Conservation (phyloP, 2,888 invertebrate species). For the Chalcis sispes region DNA sequence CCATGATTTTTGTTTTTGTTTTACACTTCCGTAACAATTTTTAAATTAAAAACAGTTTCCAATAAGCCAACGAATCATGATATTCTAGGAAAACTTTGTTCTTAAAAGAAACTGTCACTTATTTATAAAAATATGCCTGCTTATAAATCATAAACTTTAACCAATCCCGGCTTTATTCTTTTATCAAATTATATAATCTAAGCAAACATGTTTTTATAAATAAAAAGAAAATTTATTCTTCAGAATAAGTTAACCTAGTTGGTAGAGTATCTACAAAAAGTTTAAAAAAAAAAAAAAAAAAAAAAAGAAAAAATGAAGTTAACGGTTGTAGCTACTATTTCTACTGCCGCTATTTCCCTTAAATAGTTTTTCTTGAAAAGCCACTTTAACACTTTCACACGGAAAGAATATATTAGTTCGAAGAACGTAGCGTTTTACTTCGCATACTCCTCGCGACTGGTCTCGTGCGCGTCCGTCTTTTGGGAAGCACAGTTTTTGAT, state of each 20-base stretch:
- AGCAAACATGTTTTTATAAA: not conserved
- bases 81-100: not conserved
- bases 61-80: too few relatives aligned
- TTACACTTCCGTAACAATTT: too few relatives aligned
- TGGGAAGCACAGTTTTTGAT: not conserved
- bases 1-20: too few relatives aligned
- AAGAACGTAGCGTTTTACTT: not conserved
- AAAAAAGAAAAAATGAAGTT: not conserved
- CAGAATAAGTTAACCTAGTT: too few relatives aligned
- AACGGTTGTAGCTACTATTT: not conserved
- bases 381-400: slow-evolving; percentile 17
- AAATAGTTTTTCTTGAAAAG: not conserved
- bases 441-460: not conserved
- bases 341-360: not conserved
- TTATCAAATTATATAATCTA: not conserved
- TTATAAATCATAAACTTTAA: not conserved
- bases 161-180: too few relatives aligned
- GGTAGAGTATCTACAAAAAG: too few relatives aligned
- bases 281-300: too few relatives aligned
- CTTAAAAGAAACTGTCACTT: not conserved
- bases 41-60: too few relatives aligned
- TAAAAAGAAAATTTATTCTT: too few relatives aligned
- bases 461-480: not conserved
- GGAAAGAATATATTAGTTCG: too few relatives aligned
- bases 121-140: not conserved